Percentiles rank a stretch among this genome's conserved stretches.
Conservation (phyloP, 2,888 invertebrate species). For the Oligia fasciuncula region DNA sequence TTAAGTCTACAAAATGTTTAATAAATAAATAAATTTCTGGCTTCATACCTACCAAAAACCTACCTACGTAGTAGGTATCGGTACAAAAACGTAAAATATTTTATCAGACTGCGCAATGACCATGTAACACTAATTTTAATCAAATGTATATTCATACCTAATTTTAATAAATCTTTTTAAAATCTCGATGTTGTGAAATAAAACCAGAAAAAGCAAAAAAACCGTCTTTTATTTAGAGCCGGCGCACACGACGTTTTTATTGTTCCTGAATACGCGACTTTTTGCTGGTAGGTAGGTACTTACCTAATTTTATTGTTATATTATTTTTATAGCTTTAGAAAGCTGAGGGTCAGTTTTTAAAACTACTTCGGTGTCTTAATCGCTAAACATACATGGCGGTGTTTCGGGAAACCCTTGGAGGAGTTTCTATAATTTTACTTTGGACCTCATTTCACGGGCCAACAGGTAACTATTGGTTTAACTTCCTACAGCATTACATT, state of each 20-base stretch:
- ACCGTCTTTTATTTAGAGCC: slow-evolving; percentile 15
- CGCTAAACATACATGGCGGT: not conserved
- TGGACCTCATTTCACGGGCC: not conserved
- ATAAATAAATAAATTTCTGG: too few species aligned
- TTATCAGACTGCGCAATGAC: too few species aligned
- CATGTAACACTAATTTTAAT: not conserved
- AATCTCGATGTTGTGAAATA: slow-evolving; percentile 29
- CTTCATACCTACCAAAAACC: not conserved
- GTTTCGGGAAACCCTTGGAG: not conserved
- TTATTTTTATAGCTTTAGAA: not conserved
- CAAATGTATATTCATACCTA: not conserved
- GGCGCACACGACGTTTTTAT: not conserved
- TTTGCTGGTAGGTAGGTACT: not conserved
- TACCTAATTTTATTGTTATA: not conserved
- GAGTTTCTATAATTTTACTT: not conserved
- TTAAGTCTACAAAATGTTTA: too few species aligned
- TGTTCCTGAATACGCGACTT: not conserved
- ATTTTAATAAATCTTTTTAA: not conserved
- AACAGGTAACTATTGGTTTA: not conserved
- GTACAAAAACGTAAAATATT: not conserved
- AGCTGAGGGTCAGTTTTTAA: not conserved
- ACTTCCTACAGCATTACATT: not conserved
- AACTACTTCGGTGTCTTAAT: not conserved
- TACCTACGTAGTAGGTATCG: not conserved
- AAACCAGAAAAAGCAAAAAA: slow-evolving; percentile 24